These are phyloP conservation scores for Trichogramma pretiosum DNA, from an alignment of 1,140 invertebrate species.

Conservation along the genomic window DNA sequence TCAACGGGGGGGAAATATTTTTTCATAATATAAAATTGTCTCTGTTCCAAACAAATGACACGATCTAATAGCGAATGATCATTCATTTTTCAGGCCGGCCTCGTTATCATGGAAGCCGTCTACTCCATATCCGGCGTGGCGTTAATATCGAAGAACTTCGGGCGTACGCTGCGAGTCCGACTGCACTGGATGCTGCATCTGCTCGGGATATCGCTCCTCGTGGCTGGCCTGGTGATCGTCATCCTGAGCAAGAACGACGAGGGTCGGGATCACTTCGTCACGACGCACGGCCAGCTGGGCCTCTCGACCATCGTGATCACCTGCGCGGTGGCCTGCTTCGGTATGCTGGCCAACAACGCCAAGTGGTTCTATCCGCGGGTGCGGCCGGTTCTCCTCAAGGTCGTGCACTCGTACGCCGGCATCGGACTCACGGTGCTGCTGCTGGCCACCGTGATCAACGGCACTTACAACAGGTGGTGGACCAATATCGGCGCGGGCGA, in stretches of 20 bases:
- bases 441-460: conserved; percentile 33
- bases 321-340: conserved; percentile 24
- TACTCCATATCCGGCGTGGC: conserved; percentile 37
- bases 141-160: conserved; percentile 23
- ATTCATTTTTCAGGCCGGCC: conserved; percentile 27
- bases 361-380: conserved; percentile 35
- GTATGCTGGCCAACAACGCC: conserved; percentile 35
- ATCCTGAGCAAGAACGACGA: conserved; percentile 30
- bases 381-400: conserved; percentile 32
- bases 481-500: conserved; percentile 13
- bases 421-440: conserved; percentile 31
- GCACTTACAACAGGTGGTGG: conserved; percentile 33
- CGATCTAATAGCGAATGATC: background rate
- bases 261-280: conserved; percentile 27
- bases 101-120: conserved; percentile 34
- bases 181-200: conserved; percentile 37
- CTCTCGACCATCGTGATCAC: conserved; percentile 30
- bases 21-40: background rate
- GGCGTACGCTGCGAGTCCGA: conserved; percentile 26
- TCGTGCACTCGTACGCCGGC: conserved; percentile 34
- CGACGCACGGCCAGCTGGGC: conserved; percentile 32
- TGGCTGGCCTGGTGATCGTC: conserved; percentile 33
- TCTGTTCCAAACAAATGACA: background rate
- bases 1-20: too few species aligned
- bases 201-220: conserved; percentile 26